A percentile compares a stretch with the other conserved stretches of the same genome.
Conservation (phyloP, 2,113 vertebrate genomes). For the Nestor notabilis region DNA sequence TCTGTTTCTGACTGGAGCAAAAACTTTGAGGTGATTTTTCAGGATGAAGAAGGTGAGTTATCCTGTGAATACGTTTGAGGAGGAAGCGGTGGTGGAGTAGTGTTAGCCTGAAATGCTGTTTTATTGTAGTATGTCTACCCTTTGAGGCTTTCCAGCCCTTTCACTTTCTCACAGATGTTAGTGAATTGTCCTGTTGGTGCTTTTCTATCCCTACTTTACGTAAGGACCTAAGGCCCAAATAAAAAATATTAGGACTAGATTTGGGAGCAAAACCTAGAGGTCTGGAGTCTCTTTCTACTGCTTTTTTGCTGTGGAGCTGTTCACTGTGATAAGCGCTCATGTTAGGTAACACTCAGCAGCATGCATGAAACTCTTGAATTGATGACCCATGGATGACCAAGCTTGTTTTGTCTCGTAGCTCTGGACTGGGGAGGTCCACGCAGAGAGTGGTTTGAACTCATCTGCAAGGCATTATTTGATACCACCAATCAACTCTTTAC, state of each 20-base stretch:
- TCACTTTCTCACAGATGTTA: neutral
- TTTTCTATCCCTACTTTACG: neutral
- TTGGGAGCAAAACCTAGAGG: neutral
- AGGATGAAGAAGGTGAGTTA: constrained; percentile 95
- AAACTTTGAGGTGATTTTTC: constrained; percentile 98
- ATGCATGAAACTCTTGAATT: neutral
- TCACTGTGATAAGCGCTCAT: neutral
- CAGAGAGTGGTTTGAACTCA: constrained; percentile 96
- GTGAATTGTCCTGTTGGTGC: neutral
- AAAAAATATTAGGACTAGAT: neutral
- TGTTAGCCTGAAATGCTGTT: neutral
- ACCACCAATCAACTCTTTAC: constrained; percentile 93
- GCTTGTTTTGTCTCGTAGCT: constrained; percentile 77
- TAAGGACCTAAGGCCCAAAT: neutral
- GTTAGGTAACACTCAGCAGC: neutral
- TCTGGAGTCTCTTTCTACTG: neutral
- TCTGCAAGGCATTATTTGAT: constrained; percentile 95
- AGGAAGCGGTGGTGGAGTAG: neutral
- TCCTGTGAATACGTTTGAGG: neutral
- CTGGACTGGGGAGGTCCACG: constrained; percentile 98
- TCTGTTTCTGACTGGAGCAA: constrained; percentile 98
- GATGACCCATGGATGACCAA: neutral
- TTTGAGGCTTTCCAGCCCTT: neutral
- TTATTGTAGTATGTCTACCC: neutral
- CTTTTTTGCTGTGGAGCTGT: neutral